Base-by-base conservation (phyloP, 2,797 vertebrate genomes). In the Dendrocincla tyrannina region DNA sequence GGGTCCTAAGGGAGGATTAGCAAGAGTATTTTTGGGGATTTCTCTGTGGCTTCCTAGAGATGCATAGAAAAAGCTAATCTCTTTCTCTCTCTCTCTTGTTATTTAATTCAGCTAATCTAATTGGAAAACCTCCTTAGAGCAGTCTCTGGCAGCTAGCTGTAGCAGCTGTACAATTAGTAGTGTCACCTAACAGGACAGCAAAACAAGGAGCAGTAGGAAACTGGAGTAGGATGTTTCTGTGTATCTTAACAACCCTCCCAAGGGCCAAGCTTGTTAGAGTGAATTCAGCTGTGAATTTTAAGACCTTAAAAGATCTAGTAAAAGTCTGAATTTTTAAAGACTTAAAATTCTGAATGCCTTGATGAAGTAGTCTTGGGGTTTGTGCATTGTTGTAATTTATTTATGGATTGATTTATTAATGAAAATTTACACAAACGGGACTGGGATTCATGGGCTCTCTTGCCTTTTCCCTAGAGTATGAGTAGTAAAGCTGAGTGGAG, bases 101-200 rank as follows among this genome's bases (percentile, higher is more conserved):
- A 64, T 84, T 93, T 86, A 93, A 90, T 93, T 91, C 93, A 78
- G 85, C 88, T 93, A 89, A 91, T 82, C 47, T 88, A 91, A 93
- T 60, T 89, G 88, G 69, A 94, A 90, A 81, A 33, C 83, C 66
- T 93, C 88, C 76, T 92, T 88, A 80, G 73, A 95, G 80, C 85
- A 75, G 50, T 50, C 17, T 55, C 42, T 16, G 62, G 69, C 93
- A 93, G 89, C 77, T 60, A 50, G 52, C 89, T 91, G 72, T 66
- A 79, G 84, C 91, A 88, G 90, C 92, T 89, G 68, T 79, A 63
- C 78, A 47, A 73, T 95, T 91, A 95, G 50, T 28, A 70, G 68
- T 94, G 95, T 94, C 94, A 91, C 92, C 84, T 87, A 93, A 92
- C 3, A 4, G 59, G 63, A 78, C 16, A 79, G 46, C 50, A 70